Evolutionary conservation across 2,113 vertebrate genomes (phyloP).

Genomic region (Oenanthe oenanthe): DNA sequence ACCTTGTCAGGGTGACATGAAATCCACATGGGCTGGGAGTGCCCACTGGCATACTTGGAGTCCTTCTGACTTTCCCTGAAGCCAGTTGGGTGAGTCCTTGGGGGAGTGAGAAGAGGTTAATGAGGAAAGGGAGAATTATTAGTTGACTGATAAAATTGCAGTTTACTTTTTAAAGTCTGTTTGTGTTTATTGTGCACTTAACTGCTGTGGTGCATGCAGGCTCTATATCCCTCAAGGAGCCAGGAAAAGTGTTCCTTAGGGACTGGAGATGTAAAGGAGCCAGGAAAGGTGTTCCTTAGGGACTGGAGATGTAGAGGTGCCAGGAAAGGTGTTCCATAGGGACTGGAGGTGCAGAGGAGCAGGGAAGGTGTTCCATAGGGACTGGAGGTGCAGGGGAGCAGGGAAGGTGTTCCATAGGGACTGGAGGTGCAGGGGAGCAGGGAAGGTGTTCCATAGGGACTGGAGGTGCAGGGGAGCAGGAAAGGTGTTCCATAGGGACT

Average conservation of each 20-base stretch:
- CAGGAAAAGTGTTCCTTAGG: not conserved
- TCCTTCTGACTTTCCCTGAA: not conserved
- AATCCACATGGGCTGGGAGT: not conserved
- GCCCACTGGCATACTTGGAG: fast-evolving
- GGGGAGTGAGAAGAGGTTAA: not conserved
- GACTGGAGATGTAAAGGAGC: not conserved
- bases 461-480: not conserved
- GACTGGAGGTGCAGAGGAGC: not conserved
- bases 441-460: not conserved
- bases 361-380: not conserved
- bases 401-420: not conserved
- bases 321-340: too few species aligned
- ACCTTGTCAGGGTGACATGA: not conserved
- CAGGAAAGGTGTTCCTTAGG: too few species aligned
- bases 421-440: not conserved
- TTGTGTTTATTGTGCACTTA: not conserved
- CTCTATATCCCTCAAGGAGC: not conserved
- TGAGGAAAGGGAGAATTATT: not conserved
- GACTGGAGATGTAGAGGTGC: not conserved
- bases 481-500: not conserved
- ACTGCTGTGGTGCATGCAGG: fast-evolving
- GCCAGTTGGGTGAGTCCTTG: not conserved
- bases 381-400: not conserved
- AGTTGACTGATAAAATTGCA: not conserved
- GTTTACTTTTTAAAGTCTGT: not conserved